A percentile compares a stretch with the other conserved stretches of the same genome.
These are phyloP conservation scores for Trinorchestia longiramus DNA, from an alignment of 1,140 invertebrate species.

Conservation along the genomic window DNA sequence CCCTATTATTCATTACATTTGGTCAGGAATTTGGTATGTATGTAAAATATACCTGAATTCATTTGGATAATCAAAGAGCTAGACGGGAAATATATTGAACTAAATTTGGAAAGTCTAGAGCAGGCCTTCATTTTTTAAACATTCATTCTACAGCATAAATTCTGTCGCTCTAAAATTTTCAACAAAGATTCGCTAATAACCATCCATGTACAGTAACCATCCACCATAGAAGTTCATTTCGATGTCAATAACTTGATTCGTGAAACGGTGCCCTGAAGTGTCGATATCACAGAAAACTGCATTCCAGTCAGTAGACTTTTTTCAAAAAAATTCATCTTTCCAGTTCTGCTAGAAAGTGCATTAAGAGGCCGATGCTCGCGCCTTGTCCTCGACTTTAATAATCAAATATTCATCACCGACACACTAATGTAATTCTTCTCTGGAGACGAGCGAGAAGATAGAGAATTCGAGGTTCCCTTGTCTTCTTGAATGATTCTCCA, in stretches of 20 bases:
- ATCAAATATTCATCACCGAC: slow-evolving; percentile 41
- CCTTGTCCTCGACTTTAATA: slow-evolving; percentile 24
- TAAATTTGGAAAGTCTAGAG: neutral
- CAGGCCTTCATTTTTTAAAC: neutral
- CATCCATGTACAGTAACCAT: neutral
- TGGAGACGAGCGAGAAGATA: neutral
- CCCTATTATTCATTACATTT: neutral
- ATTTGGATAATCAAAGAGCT: neutral
- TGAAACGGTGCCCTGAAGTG: neutral
- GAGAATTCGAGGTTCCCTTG: neutral
- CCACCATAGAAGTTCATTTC: neutral
- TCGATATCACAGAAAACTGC: neutral
- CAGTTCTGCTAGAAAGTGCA: neutral
- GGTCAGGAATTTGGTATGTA: too few relatives aligned
- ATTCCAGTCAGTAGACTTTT: neutral
- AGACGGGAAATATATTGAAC: neutral
- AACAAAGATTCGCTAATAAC: neutral
- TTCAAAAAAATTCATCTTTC: neutral
- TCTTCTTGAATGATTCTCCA: neutral
- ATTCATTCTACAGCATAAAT: neutral
- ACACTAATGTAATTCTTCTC: slow-evolving; percentile 44
- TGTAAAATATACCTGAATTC: too few relatives aligned
- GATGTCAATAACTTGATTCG: neutral
- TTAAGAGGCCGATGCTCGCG: neutral
- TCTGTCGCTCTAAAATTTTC: neutral